These are phyloP conservation scores for Phylloscopus trochilus DNA, from an alignment of 2,113 vertebrate genomes.

Conservation along the genomic window DNA sequence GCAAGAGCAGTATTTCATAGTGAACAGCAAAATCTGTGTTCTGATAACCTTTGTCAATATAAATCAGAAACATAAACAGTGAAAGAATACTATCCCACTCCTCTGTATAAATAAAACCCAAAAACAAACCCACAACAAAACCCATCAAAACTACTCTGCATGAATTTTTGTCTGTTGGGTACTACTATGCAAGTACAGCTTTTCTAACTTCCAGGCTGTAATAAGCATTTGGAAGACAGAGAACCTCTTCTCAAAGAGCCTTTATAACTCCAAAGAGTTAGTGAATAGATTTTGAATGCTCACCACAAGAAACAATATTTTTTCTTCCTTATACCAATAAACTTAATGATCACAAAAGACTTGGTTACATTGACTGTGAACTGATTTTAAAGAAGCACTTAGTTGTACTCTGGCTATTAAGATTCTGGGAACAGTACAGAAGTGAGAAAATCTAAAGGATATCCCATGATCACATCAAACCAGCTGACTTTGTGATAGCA, in stretches of 20 bases:
- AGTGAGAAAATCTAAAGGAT: not conserved
- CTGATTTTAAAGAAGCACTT: not conserved
- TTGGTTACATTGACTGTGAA: not conserved
- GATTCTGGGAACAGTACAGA: not conserved
- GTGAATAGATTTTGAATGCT: not conserved
- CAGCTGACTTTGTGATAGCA: not conserved
- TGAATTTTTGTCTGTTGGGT: not conserved
- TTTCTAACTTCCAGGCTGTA: not conserved
- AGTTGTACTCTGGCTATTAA: not conserved
- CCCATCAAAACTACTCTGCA: not conserved
- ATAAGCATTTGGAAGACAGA: slow-evolving; percentile 1
- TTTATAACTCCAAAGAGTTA: not conserved
- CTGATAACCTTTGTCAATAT: not conserved
- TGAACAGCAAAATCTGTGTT: not conserved
- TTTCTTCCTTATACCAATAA: not conserved
- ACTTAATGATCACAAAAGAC: not conserved
- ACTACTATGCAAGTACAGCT: not conserved
- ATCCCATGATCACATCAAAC: not conserved
- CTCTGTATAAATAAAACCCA: not conserved
- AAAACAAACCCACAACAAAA: not conserved
- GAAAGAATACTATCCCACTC: not conserved
- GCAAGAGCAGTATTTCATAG: not conserved
- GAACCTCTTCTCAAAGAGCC: not conserved
- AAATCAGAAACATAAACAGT: not conserved
- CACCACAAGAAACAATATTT: not conserved